Conservation (phyloP, 2,797 vertebrate species). For the Carcharodon carcharias region DNA sequence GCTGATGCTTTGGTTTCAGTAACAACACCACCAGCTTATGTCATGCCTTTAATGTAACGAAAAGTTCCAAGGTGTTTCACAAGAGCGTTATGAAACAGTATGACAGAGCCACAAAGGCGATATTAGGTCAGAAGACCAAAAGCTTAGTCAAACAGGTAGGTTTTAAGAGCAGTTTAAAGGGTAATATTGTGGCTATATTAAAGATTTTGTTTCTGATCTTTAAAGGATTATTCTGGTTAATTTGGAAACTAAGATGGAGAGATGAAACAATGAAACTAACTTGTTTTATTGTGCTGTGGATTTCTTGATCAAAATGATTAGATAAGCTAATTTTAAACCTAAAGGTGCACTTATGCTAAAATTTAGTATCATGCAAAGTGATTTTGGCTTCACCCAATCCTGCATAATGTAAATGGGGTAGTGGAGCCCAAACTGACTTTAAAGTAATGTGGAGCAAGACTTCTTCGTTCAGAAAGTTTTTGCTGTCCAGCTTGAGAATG, state of each 20-base stretch:
- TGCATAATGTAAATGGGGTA: background rate
- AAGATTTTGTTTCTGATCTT: background rate
- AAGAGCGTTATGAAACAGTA: background rate
- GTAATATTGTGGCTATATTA: background rate
- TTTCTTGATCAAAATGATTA: background rate
- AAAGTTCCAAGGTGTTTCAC: background rate
- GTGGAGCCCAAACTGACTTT: background rate
- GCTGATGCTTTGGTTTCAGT: background rate
- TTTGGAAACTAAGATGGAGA: background rate
- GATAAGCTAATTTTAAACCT: background rate
- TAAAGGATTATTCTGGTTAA: background rate
- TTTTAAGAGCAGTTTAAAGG: background rate
- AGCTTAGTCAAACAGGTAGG: background rate
- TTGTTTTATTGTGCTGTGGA: background rate
- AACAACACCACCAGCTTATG: background rate
- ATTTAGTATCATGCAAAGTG: background rate
- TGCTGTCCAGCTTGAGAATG: too few relatives aligned
- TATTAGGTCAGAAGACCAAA: background rate
- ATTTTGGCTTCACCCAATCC: background rate
- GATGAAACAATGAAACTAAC: background rate
- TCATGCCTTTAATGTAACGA: background rate
- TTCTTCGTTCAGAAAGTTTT: background rate
- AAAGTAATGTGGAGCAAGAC: background rate
- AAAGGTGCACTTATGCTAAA: background rate
- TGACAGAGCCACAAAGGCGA: background rate